phyloP scores from a whole-genome alignment of 2,888 invertebrate species.

The Oscheius sp. region DNA sequence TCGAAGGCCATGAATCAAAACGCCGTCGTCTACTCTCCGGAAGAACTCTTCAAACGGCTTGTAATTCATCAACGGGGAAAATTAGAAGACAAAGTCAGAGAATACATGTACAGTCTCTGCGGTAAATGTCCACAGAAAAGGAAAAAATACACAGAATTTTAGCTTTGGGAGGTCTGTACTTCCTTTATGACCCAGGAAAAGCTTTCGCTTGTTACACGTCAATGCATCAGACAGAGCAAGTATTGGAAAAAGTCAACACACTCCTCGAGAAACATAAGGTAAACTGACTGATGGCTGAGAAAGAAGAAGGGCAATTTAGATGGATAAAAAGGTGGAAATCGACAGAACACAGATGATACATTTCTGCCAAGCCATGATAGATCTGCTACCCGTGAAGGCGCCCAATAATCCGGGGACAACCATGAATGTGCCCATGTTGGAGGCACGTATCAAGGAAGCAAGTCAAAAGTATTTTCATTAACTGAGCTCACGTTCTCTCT shows the following conservation, averaged over 20 bases:
- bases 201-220: neutral
- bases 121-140: neutral
- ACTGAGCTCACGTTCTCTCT: neutral
- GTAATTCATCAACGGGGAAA: neutral
- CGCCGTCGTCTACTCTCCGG: constrained; percentile 16
- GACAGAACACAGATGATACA: constrained; percentile 19
- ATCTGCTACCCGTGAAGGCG: neutral
- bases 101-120: neutral
- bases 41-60: constrained; percentile 22
- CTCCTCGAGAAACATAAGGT: neutral
- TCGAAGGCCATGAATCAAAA: neutral
- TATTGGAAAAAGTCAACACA: constrained; percentile 5
- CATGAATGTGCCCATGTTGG: neutral
- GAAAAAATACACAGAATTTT: neutral
- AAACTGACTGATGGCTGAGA: neutral
- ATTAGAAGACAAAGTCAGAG: constrained; percentile 10
- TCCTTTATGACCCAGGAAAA: neutral
- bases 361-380: constrained; percentile 6
- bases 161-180: constrained; percentile 6
- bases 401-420: neutral
- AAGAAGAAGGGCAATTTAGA: neutral
- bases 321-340: neutral
- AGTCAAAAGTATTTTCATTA: neutral
- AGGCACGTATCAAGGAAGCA: neutral
- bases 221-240: neutral